These are phyloP conservation scores for Muschampia plurimacula DNA, from an alignment of 2,888 invertebrate species.

Conservation along the genomic window DNA sequence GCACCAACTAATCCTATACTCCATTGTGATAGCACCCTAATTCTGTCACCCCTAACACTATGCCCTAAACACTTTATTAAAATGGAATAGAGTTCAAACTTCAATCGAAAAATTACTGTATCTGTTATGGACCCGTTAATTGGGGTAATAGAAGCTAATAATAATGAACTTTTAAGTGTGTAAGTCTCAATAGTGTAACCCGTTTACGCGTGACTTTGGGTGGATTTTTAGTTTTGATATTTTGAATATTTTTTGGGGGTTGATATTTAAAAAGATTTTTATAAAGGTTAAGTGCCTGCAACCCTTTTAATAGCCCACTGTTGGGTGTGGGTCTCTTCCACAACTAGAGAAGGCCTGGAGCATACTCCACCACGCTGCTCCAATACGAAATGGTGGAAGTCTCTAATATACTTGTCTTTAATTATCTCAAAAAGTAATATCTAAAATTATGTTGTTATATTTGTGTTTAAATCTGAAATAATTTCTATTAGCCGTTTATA, in stretches of 20 bases:
- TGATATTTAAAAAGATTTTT: no score
- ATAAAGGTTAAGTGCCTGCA: no score
- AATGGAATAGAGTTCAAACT: constrained; percentile 50
- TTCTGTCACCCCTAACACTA: constrained; percentile 57
- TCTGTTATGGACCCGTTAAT: constrained; percentile 35
- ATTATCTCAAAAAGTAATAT: no score
- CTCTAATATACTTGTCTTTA: no score
- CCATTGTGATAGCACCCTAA: constrained; percentile 72
- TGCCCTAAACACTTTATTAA: constrained; percentile 42
- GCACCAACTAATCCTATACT: constrained; percentile 64
- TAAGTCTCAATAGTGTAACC: constrained; percentile 36
- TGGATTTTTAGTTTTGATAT: constrained; percentile 32
- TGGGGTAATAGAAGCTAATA: constrained; percentile 49
- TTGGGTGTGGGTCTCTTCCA: no score
- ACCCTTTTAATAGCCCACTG: no score
- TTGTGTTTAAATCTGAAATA: no score
- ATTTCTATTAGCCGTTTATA: no score
- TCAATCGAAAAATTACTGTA: constrained; percentile 38
- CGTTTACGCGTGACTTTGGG: constrained; percentile 25
- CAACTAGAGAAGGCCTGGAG: no score
- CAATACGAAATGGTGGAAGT: no score
- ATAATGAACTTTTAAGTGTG: constrained; percentile 49
- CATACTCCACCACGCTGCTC: no score
- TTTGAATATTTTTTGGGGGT: constrained; percentile 11
- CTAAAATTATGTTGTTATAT: no score